Evolutionary conservation across 2,888 invertebrate genomes (phyloP), one percentile per base, ranked within the genome.

Genomic region (Catocala fraxini): DNA sequence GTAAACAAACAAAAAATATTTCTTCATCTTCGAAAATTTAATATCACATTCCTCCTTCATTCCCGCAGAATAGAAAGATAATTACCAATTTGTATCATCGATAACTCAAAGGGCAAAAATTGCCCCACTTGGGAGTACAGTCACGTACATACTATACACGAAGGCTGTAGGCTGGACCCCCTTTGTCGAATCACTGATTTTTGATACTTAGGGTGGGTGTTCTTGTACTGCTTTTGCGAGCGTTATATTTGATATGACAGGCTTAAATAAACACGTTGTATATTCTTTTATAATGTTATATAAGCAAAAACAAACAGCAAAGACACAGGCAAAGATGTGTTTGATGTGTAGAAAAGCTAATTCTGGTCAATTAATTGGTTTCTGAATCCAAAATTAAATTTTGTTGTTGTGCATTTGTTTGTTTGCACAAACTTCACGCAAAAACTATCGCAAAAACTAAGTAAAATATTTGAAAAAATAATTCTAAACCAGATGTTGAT

Each of bases 21-120:
- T 34, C 15, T 55, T 5, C 10, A 1, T 34, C 15, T 55, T 5
- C 10, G 4, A 45, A 57, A 59, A 53, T 60, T 59, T 43, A 51
- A 57, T 62, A 62, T 53, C 15, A 45, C 47, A 62, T 61, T 49
- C 49, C 58, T 65, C 13, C 42, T 49, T 58, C 15, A 63, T 70
- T 49, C 58, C 42, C 48, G 48, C 39, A 65, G 54, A 75, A 75
- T 67, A 65, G 63, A 65, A 67, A 61, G 68, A 71, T 75, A 75
- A 75, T 75, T 59, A 75, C 65, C 73, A 65, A 75, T 75, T 73
- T 75, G 73, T 75, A 63, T 67, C 68, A 65, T 58, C 65, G 56
- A 68, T 70, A 70, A 68, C 55, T 73, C 59, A 56, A 61, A 70
- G 64, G 57, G 64, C 58, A 61, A 65, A 52, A 64, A 65, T 63